Base-by-base conservation (phyloP, 2,888 invertebrate genomes). In the Drosophila heteroneura region DNA sequence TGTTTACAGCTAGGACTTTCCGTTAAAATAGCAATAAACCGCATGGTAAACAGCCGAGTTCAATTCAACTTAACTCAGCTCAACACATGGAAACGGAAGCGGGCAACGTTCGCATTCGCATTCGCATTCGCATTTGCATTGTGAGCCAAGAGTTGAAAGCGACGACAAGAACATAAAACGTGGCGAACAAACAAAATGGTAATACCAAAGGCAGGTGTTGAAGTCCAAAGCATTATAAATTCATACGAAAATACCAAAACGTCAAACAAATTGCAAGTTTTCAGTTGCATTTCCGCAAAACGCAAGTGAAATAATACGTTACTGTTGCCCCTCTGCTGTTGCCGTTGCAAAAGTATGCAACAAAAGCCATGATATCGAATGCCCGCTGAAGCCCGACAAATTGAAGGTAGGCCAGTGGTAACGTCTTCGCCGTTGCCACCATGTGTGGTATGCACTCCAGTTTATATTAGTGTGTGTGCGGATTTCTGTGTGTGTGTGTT, bases 251-350 rank as follows among this genome's bases (percentile, higher is more conserved):
- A 86, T 89, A 89, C 74, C 86, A 63, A 88, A 89, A 86, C 85
- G 85, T 86, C 85, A 86, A 86, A 89, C 85, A 86, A 86, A 86
- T 86, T 86, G 85, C 85, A 86, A 86, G 84, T 86, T 89, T 86
- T 89, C 87, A 86, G 89, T 86, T 86, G 89, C 85, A 86, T 86
- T 89, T 86, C 85, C 85, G 85, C 87, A 86, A 89, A 86, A 82
- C 79, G 84, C 82, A 79, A 82, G 84, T 84, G 85, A 89, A 86
- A 86, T 86, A 86, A 89, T 86, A 86, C 83, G 76, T 84, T 89
- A 66, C 73, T 30, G 56, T 26, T 54, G 32, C 35, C 41, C 22
- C 19, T 19, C 30, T 26, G 16, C 37, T 33, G 44, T 28, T 49
- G 14, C 44, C 33, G 6, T 41, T 57, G 26, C 32, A 64, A 82